phyloP scores from a whole-genome alignment of 2,797 vertebrate genomes.

The Tapirus indicus region DNA sequence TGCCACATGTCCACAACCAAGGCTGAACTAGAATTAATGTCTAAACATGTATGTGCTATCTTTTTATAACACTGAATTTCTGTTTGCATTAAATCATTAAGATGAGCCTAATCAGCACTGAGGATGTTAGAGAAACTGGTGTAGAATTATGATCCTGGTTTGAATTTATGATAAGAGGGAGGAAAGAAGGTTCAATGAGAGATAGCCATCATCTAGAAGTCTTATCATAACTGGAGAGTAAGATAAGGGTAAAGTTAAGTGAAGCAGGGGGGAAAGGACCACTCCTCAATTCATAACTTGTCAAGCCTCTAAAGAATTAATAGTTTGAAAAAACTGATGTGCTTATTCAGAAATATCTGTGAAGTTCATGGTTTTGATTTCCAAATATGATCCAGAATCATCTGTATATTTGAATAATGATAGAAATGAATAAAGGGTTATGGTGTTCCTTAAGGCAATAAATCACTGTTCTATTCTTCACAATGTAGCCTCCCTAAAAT shows the following conservation, averaged over 20 bases:
- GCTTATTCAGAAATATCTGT: conserved; percentile 40
- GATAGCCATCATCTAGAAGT: neutral
- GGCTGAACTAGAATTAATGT: neutral
- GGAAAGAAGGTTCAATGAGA: neutral
- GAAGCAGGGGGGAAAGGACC: neutral
- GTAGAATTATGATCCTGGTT: neutral
- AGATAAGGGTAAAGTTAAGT: neutral
- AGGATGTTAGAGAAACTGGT: neutral
- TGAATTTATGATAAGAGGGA: conserved; percentile 11
- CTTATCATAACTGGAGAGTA: neutral
- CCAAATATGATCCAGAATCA: conserved; percentile 6
- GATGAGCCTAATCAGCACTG: neutral
- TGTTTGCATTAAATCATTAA: conserved; percentile 38
- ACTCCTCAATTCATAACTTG: neutral
- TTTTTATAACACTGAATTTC: conserved; percentile 61
- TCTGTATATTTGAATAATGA: conserved; percentile 22
- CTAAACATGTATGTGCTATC: neutral
- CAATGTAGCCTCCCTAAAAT: neutral
- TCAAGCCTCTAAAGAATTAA: neutral
- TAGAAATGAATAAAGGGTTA: conserved; percentile 29
- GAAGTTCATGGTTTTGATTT: conserved; percentile 56
- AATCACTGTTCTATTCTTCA: conserved; percentile 7
- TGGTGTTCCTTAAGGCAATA: conserved; percentile 11
- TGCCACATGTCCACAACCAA: neutral
- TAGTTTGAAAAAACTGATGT: neutral